A percentile compares a stretch with the other conserved stretches of the same genome.
Conservation (phyloP, 2,797 vertebrate species). For the Delichon dasypus region DNA sequence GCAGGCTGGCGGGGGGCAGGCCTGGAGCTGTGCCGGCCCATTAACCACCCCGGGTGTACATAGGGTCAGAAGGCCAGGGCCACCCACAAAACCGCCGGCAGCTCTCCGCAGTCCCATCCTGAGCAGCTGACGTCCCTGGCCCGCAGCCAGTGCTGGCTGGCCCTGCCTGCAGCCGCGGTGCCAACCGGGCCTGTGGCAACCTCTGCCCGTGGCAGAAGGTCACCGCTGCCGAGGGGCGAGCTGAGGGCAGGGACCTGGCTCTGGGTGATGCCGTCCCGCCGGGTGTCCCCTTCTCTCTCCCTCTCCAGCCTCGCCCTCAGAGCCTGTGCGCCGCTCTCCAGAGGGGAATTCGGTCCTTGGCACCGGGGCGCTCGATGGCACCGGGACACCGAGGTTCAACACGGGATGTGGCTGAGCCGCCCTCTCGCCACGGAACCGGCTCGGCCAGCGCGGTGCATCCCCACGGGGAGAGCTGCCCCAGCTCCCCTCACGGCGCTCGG, state of each 20-base stretch:
- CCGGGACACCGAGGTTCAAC: rapidly evolving
- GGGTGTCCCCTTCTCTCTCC: not conserved
- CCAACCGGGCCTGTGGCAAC: constrained; percentile 4
- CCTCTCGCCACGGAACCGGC: not conserved
- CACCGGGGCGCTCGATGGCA: rapidly evolving
- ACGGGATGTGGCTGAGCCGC: not conserved
- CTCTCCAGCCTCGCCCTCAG: not conserved
- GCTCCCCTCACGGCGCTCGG: not conserved
- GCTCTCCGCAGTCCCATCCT: not conserved
- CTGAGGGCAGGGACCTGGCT: not conserved
- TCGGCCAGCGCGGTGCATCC: not conserved
- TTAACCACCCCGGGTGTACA: constrained; percentile 48
- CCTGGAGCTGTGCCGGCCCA: constrained; percentile 22
- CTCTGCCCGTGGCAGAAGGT: constrained; percentile 32
- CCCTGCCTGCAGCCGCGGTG: not conserved
- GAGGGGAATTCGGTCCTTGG: not conserved
- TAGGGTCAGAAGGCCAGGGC: constrained; percentile 38
- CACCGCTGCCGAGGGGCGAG: not conserved
- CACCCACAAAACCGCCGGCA: not conserved
- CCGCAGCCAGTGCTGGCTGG: not conserved
- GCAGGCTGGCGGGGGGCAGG: not conserved
- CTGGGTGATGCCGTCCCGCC: not conserved
- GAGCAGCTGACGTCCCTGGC: constrained; percentile 33
- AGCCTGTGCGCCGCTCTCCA: rapidly evolving
- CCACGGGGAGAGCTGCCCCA: not conserved